A percentile compares a stretch with the other conserved stretches of the same genome.
Conservation (phyloP, 2,888 invertebrate species). For the Furcula furcula region DNA sequence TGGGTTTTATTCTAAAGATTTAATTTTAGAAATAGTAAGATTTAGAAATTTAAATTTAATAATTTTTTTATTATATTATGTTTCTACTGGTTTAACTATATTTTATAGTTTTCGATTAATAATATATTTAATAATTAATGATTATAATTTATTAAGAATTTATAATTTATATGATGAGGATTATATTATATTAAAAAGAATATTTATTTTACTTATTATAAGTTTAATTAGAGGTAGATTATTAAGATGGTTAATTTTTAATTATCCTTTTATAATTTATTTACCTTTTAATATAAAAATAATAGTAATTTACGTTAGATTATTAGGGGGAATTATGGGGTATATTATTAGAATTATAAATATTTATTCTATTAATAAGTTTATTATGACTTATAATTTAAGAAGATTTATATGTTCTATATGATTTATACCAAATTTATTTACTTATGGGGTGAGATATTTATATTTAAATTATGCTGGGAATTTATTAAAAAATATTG, state of each 20-base stretch:
- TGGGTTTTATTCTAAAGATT: slow-evolving; percentile 85
- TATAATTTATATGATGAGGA: slow-evolving; percentile 76
- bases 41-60: slow-evolving; percentile 77
- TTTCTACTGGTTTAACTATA: slow-evolving; percentile 82
- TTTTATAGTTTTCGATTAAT: slow-evolving; percentile 80
- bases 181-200: slow-evolving; percentile 71
- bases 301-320: slow-evolving; percentile 74
- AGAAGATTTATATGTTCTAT: slow-evolving; percentile 62
- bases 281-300: slow-evolving; percentile 75
- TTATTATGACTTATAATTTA: slow-evolving; percentile 53
- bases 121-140: slow-evolving; percentile 76
- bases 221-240: slow-evolving; percentile 77
- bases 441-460: slow-evolving; percentile 67
- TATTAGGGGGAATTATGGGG: slow-evolving; percentile 61
- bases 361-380: slow-evolving; percentile 64
- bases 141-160: slow-evolving; percentile 69
- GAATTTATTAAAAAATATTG: slow-evolving; percentile 62
- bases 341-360: slow-evolving; percentile 66
- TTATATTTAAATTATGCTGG: slow-evolving; percentile 65
- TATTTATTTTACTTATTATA: slow-evolving; percentile 72
- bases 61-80: slow-evolving; percentile 78
- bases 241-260: slow-evolving; percentile 80
- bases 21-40: slow-evolving; percentile 81
- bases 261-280: slow-evolving; percentile 76
- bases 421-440: slow-evolving; percentile 79